These are phyloP conservation scores for Zele albiditarsus DNA, from an alignment of 2,888 invertebrate genomes.

Conservation along the genomic window DNA sequence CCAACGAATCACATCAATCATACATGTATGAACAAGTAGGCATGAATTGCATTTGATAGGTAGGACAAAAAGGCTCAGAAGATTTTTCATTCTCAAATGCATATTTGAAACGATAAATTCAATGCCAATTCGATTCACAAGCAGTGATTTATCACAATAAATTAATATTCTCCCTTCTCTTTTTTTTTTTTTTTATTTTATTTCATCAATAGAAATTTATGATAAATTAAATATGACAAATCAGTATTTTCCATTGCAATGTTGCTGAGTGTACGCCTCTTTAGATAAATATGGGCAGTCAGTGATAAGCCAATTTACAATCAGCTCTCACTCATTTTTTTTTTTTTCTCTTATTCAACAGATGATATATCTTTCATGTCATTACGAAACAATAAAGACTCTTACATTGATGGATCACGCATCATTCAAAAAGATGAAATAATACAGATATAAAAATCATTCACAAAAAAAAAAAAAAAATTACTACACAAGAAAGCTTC, in stretches of 20 bases:
- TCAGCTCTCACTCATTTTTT: not conserved
- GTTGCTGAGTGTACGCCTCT: not conserved
- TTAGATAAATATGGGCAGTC: conserved; percentile 10
- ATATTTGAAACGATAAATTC: too few species aligned
- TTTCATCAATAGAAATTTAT: not conserved
- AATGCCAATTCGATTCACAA: too few species aligned
- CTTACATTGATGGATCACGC: not conserved
- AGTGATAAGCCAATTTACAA: conserved; percentile 14
- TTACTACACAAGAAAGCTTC: not conserved
- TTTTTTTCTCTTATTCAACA: not conserved
- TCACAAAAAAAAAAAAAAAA: not conserved
- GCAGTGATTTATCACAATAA: too few species aligned
- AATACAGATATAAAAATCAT: not conserved
- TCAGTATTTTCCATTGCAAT: not conserved
- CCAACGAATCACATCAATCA: not conserved
- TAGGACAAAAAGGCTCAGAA: not conserved
- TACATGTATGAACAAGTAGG: not conserved
- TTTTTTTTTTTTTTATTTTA: not conserved
- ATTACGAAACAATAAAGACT: conserved; percentile 44
- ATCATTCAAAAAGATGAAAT: not conserved
- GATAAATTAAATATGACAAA: not conserved
- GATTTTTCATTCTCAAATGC: not conserved
- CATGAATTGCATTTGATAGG: not conserved
- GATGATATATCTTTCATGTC: conserved; percentile 20
- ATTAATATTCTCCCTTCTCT: not conserved